These are phyloP conservation scores for Deroplatys truncata DNA, from an alignment of 2,888 invertebrate genomes.

Conservation along the genomic window DNA sequence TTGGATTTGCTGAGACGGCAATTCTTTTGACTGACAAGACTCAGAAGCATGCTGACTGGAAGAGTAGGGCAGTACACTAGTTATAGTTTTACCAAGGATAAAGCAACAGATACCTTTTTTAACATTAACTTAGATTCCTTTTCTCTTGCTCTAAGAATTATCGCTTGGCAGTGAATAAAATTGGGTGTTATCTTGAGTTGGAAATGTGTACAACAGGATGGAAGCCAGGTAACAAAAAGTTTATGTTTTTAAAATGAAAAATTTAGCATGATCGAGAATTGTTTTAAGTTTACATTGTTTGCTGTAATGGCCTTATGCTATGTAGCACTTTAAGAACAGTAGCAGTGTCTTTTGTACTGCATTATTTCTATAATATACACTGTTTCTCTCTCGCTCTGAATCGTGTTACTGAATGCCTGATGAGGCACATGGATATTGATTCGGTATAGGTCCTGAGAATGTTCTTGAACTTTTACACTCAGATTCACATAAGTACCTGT, in stretches of 20 bases:
- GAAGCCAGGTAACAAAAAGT: conserved; percentile 17
- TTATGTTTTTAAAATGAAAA: conserved; percentile 4
- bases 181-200: conserved; percentile 4
- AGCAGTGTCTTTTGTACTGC: background rate
- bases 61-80: conserved; percentile 25
- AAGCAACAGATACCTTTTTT: conserved; percentile 7
- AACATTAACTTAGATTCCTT: conserved; percentile 12
- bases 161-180: conserved; percentile 24
- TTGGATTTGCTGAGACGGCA: background rate
- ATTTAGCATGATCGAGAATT: background rate
- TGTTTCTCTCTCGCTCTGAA: background rate
- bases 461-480: conserved; percentile 21
- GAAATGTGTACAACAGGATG: conserved; percentile 12
- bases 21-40: conserved; percentile 13
- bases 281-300: background rate
- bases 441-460: conserved; percentile 25
- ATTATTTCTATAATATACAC: background rate
- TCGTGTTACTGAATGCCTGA: conserved; percentile 7
- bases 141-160: conserved; percentile 5
- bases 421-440: conserved; percentile 26
- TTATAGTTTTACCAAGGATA: conserved; percentile 15
- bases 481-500: background rate
- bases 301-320: background rate
- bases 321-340: conserved; percentile 4
- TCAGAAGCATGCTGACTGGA: conserved; percentile 28